A percentile compares a stretch with the other conserved stretches of the same genome.
Conservation (phyloP, 2,888 invertebrate species). For the Stenolophus ochropezus region DNA sequence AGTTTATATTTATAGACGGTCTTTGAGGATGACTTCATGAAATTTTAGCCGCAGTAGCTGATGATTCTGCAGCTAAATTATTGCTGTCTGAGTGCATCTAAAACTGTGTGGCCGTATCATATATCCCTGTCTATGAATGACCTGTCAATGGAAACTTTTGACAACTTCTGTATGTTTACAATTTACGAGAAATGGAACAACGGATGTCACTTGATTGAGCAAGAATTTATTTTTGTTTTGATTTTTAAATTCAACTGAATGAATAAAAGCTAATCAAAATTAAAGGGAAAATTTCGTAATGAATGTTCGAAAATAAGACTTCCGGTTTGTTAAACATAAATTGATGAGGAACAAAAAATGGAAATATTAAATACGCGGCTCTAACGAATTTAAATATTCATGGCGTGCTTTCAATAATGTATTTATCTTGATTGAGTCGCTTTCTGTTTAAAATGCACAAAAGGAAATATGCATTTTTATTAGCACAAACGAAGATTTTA, state of each 20-base stretch:
- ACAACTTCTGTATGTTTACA: neutral
- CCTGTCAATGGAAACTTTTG: neutral
- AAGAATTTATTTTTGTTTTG: neutral
- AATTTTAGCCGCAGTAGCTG: neutral
- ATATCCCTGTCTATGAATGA: neutral
- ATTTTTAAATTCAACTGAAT: neutral
- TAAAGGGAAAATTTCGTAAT: constrained; percentile 34
- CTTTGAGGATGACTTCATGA: constrained; percentile 20
- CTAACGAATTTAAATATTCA: constrained; percentile 60
- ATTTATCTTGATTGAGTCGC: constrained; percentile 50
- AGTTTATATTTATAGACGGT: constrained; percentile 24
- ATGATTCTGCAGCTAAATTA: neutral
- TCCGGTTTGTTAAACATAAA: constrained; percentile 51
- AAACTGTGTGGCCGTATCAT: neutral
- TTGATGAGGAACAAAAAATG: constrained; percentile 45
- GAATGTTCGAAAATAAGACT: constrained; percentile 48
- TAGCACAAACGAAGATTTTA: neutral
- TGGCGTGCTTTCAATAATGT: constrained; percentile 56
- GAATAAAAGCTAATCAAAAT: constrained; percentile 17
- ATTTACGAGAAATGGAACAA: neutral
- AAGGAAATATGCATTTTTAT: constrained; percentile 31
- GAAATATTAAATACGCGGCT: constrained; percentile 43
- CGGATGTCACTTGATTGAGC: constrained; percentile 2
- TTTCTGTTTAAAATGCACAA: constrained; percentile 28
- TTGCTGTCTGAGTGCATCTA: neutral